Evolutionary conservation across 2,888 invertebrate species (phyloP).

Genomic region (Drosophila merina): DNA sequence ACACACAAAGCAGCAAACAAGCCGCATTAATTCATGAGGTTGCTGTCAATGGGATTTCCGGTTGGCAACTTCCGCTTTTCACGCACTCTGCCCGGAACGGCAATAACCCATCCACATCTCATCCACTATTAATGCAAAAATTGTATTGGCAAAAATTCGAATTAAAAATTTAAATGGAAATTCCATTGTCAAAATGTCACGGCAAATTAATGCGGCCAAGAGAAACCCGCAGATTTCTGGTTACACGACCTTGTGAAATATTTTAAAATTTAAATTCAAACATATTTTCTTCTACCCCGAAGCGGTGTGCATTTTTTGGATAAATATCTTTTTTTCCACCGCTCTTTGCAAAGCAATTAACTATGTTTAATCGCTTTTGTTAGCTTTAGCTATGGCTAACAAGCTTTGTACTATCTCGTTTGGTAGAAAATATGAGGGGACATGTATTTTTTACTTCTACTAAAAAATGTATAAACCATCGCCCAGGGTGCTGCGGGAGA

Average conservation of each 20-base stretch:
- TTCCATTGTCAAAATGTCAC: constrained; percentile 49
- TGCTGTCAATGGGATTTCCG: constrained; percentile 73
- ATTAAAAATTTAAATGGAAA: constrained; percentile 52
- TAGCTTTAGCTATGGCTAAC: constrained; percentile 14
- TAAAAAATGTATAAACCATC: background rate
- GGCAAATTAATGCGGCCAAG: constrained; percentile 42
- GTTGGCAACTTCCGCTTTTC: constrained; percentile 66
- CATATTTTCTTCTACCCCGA: constrained; percentile 12
- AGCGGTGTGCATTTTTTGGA: background rate
- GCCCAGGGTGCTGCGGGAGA: background rate
- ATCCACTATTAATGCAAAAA: constrained; percentile 42
- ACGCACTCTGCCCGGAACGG: constrained; percentile 48
- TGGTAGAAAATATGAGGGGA: constrained; percentile 7
- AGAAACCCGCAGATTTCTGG: constrained; percentile 40
- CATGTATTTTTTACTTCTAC: background rate
- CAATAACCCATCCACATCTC: constrained; percentile 33
- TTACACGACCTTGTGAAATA: constrained; percentile 32
- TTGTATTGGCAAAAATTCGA: constrained; percentile 17
- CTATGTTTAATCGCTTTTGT: constrained; percentile 24
- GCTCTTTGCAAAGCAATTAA: constrained; percentile 15
- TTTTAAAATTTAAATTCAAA: constrained; percentile 32
- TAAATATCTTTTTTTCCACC: background rate
- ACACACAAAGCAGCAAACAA: constrained; percentile 10
- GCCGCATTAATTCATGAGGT: constrained; percentile 70
- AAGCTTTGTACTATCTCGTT: background rate